phyloP scores from a whole-genome alignment of 35 echinoderm and acorn worm species.

The Ophioderma brevispina region DNA sequence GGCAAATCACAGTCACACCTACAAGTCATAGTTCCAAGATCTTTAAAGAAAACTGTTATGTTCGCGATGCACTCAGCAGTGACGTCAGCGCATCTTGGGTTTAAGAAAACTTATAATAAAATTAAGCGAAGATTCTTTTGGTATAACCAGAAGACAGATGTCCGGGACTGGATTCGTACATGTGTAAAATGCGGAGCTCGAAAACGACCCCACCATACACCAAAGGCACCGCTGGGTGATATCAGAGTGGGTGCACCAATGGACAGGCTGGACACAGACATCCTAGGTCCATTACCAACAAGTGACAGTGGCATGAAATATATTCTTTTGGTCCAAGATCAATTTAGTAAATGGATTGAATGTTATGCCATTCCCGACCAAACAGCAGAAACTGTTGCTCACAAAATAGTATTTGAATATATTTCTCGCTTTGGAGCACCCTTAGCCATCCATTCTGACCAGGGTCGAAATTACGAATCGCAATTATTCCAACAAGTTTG shows the following conservation, averaged over 20 bases:
- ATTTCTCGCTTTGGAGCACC: constrained; percentile 54
- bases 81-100: constrained; percentile 17
- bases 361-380: constrained; percentile 74
- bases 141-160: no score
- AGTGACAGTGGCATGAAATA: constrained; percentile 54
- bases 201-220: constrained; percentile 10
- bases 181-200: constrained; percentile 23
- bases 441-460: constrained; percentile 41
- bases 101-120: not conserved
- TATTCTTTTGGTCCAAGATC: constrained; percentile 41
- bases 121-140: not conserved
- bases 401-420: constrained; percentile 59
- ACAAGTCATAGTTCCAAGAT: not conserved
- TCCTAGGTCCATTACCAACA: constrained; percentile 57
- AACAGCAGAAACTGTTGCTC: constrained; percentile 47
- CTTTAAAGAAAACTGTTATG: not conserved
- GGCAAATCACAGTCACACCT: not conserved
- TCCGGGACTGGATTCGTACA: not conserved
- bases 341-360: constrained; percentile 73
- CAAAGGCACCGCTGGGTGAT: constrained; percentile 9
- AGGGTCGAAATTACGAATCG: constrained; percentile 60
- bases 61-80: constrained; percentile 8
- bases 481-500: constrained; percentile 44
- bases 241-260: constrained; percentile 40
- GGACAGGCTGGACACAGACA: constrained; percentile 64